Base-by-base conservation (phyloP, 2,888 invertebrate genomes). In the Apamea anceps region DNA sequence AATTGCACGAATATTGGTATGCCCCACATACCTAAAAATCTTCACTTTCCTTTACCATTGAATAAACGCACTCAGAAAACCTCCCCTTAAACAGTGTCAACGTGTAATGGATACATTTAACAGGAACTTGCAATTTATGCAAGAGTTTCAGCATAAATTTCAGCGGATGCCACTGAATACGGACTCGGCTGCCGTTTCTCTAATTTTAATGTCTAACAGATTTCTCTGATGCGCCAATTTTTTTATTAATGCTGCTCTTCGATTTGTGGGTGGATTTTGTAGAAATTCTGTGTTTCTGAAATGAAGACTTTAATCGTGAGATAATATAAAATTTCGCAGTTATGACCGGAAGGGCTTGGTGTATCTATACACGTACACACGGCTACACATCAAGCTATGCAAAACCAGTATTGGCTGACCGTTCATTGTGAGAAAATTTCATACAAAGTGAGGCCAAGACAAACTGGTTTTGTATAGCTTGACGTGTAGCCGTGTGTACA, bases 61-160 rank as follows among this genome's bases (percentile, higher is more conserved):
- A 42, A 74, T n/a, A 81, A 76, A 81, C 87, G 91, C 82, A 37
- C 28, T n/a, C 79, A 72, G 48, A 82, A 72, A 91, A 91, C 81
- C 57, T 42, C 79, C 73, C 91, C 91, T 92, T 93, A 91, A 91
- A 80, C 82, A 91, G 91, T 93, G 95, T 94, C 94, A 94, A 94
- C 95, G 91, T 92, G 96, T 94, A 96, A 96, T 95, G 95, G 95
- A 96, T 95, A 95, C 95, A 95, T 95, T 95, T 94, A 94, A 92
- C 93, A 92, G 94, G 92, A 93, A 92, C 91, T 92, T 91, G 93
- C 94, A 94, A 96, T 96, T 95, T 95, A 96, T 95, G 94, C 94
- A 91, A 90, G 90, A 94, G 91, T 91, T 92, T 91, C 92, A 91
- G 92, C 94, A 93, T 95, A 94, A 95, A 95, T 96, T 93, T 91